These are phyloP conservation scores for Salmo trutta DNA, from an alignment of 2,797 vertebrate species.

Conservation along the genomic window DNA sequence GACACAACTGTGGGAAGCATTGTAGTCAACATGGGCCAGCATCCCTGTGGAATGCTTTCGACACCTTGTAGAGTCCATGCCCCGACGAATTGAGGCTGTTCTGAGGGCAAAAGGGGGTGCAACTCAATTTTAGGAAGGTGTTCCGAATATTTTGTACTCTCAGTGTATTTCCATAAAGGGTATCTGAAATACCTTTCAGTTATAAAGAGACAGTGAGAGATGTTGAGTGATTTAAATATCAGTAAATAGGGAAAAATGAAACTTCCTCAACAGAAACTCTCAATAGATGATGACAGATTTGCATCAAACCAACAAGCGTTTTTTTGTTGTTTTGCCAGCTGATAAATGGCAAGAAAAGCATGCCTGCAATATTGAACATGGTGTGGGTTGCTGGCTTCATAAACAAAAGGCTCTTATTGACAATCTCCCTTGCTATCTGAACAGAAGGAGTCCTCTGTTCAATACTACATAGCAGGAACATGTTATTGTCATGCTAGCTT, in stretches of 20 bases:
- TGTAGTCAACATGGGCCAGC: too few species aligned
- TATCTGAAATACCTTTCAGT: background rate
- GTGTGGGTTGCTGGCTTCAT: background rate
- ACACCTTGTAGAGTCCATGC: too few species aligned
- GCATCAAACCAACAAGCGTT: background rate
- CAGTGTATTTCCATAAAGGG: background rate
- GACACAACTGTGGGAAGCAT: too few species aligned
- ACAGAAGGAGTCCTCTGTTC: slow-evolving; percentile 15
- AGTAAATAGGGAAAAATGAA: background rate
- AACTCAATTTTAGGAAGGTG: too few species aligned
- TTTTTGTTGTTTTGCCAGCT: background rate
- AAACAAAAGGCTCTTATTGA: background rate
- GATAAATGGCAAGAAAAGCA: slow-evolving; percentile 7
- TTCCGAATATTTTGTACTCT: too few species aligned
- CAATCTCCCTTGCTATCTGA: background rate
- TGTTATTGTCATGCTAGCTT: slow-evolving; percentile 34
- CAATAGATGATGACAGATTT: background rate
- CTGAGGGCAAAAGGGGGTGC: too few species aligned
- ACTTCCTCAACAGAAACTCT: background rate
- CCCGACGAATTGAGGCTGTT: too few species aligned
- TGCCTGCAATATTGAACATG: slow-evolving; percentile 12
- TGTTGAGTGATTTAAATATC: background rate
- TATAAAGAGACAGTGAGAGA: background rate
- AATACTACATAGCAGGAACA: slow-evolving; percentile 17
- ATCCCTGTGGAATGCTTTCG: too few species aligned